phyloP scores from a whole-genome alignment of 1,140 invertebrate genomes.

The Apis mellifera region Amel_HAv3.1 CM009945.2:7776501-7777000 shows the following conservation, averaged over 20 bases:
- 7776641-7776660: not conserved
- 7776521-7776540: not conserved
- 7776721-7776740: slow-evolving; percentile 65
- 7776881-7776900: not conserved
- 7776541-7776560: slow-evolving; percentile 17
- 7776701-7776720: slow-evolving; percentile 8
- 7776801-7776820: not conserved
- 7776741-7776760: slow-evolving; percentile 80
- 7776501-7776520: slow-evolving; percentile 43
- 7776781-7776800: not conserved
- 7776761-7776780: slow-evolving; percentile 76
- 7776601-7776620: not conserved
- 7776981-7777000: too few species aligned
- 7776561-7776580: not conserved
- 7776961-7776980: not conserved
- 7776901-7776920: not conserved
- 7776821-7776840: not conserved
- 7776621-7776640: not conserved
- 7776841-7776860: too few species aligned
- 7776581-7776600: not conserved
- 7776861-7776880: too few species aligned
- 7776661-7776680: not conserved
- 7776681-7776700: not conserved
- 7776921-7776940: not conserved
- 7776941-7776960: not conserved